These are phyloP conservation scores for Oceanodroma leucorhoa DNA, from an alignment of 2,797 vertebrate genomes.

Conservation along the genomic window DNA sequence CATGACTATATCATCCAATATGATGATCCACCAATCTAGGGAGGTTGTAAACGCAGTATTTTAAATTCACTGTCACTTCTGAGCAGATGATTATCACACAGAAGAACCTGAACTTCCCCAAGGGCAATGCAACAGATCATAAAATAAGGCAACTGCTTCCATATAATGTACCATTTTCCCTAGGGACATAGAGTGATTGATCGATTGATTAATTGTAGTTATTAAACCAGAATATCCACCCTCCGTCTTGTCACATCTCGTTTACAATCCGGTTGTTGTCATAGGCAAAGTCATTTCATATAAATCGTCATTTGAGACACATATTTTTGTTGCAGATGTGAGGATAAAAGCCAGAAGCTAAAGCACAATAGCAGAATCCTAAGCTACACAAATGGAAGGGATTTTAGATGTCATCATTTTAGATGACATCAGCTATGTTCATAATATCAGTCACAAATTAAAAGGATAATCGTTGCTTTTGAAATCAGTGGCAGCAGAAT, in stretches of 20 bases:
- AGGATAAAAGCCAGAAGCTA: not conserved
- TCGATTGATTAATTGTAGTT: conserved; percentile 10
- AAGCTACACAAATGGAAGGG: not conserved
- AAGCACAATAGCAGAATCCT: not conserved
- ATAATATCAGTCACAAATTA: not conserved
- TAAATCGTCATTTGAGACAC: not conserved
- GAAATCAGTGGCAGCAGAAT: not conserved
- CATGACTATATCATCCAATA: not conserved
- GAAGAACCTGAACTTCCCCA: not conserved
- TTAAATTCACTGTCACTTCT: not conserved
- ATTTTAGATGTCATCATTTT: not conserved
- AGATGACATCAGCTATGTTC: not conserved
- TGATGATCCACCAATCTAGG: not conserved
- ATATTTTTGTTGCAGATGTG: not conserved
- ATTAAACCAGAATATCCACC: conserved; percentile 29
- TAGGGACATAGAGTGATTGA: not conserved
- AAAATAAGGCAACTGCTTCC: not conserved
- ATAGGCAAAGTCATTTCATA: not conserved
- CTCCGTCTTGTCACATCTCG: conserved; percentile 2
- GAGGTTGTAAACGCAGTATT: not conserved
- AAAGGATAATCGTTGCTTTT: not conserved
- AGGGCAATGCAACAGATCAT: not conserved
- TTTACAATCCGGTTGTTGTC: not conserved
- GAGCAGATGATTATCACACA: not conserved
- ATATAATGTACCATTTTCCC: not conserved